These are phyloP conservation scores for Pangasius macronema DNA, from an alignment of 2,797 vertebrate genomes.

Conservation along the genomic window DNA sequence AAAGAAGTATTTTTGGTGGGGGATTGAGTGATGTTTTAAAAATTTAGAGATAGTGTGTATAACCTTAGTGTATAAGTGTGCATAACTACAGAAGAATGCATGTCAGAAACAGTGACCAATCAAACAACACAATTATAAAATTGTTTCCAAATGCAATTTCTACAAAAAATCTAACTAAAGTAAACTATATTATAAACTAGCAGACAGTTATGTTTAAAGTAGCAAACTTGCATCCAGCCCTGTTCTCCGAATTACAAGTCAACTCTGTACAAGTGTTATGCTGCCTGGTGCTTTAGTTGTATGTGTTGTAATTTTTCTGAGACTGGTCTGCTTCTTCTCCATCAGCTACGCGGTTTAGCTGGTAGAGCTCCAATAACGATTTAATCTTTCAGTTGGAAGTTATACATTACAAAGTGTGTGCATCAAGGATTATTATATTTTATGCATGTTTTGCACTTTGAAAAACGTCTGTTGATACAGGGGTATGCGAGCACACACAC, in stretches of 20 bases:
- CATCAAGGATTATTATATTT: conserved; percentile 26
- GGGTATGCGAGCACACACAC: not conserved
- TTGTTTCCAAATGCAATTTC: not conserved
- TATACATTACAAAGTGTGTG: conserved; percentile 28
- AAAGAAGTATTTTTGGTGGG: not conserved
- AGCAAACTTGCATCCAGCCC: not conserved
- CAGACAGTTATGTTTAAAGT: not conserved
- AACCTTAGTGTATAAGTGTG: not conserved
- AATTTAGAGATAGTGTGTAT: not conserved
- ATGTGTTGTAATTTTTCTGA: not conserved
- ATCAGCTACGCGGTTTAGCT: conserved; percentile 7
- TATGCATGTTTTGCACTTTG: conserved; percentile 30
- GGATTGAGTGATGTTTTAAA: not conserved
- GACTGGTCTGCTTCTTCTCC: not conserved
- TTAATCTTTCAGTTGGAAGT: conserved; percentile 24
- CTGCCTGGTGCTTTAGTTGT: conserved; percentile 7
- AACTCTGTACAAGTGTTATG: not conserved
- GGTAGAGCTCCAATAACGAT: conserved; percentile 8
- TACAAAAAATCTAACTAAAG: not conserved
- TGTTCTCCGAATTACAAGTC: not conserved
- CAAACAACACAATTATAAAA: not conserved
- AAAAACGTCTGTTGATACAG: not conserved
- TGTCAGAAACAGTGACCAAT: conserved; percentile 17
- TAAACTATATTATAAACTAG: too few species aligned
- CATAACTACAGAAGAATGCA: not conserved